phyloP scores from a whole-genome alignment of 2,113 vertebrate genomes.

The Centropristis striata region DNA sequence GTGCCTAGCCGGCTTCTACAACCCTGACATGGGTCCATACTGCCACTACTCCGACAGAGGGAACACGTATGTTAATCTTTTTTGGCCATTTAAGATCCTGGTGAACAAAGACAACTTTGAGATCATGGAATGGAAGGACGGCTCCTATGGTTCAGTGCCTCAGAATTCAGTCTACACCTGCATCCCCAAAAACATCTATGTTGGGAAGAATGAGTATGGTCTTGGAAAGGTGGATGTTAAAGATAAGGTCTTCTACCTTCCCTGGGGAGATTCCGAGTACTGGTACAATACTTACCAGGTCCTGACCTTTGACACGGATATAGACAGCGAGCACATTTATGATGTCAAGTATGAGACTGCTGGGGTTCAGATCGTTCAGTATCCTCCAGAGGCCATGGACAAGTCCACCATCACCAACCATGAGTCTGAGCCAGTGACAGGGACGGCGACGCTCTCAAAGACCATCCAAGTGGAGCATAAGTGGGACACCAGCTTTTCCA shows the following conservation, averaged over 20 bases:
- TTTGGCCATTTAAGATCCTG: slow-evolving; percentile 50
- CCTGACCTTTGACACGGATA: slow-evolving; percentile 56
- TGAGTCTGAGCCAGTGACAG: slow-evolving; percentile 20
- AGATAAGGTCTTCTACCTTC: slow-evolving; percentile 68
- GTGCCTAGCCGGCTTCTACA: slow-evolving; percentile 27
- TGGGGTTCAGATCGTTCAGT: slow-evolving; percentile 1
- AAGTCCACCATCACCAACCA: slow-evolving; percentile 52
- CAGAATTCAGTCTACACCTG: slow-evolving; percentile 23
- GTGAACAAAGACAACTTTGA: slow-evolving; percentile 78
- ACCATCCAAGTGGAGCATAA: too few species aligned
- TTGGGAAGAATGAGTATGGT: slow-evolving; percentile 77
- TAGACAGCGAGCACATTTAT: slow-evolving; percentile 58
- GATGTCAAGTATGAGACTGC: slow-evolving; percentile 58
- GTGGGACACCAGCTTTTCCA: too few species aligned
- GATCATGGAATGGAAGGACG: slow-evolving; percentile 71
- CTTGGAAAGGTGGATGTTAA: slow-evolving; percentile 73
- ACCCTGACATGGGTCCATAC: slow-evolving; percentile 35
- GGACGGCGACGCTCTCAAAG: too few species aligned
- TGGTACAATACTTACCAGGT: slow-evolving; percentile 74
- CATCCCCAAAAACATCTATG: slow-evolving; percentile 11
- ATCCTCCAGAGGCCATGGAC: slow-evolving; percentile 61
- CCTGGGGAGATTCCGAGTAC: slow-evolving; percentile 61
- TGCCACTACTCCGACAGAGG: slow-evolving; percentile 57
- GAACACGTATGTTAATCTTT: background rate
- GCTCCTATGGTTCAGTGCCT: slow-evolving; percentile 56